Conservation (phyloP, 2,888 invertebrate genomes). For the Orthosia cruda region DNA sequence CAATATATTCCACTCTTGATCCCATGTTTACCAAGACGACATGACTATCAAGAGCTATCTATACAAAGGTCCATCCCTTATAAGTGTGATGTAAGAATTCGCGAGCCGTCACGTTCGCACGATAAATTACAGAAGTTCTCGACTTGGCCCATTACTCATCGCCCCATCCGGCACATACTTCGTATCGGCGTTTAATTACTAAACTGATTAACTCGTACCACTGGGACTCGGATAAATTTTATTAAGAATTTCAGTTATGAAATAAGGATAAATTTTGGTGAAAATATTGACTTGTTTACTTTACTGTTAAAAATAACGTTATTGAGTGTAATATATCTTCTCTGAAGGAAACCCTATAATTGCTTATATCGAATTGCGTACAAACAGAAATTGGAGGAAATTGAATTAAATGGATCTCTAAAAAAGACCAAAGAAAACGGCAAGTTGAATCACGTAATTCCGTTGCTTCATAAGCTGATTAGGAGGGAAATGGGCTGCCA, state of each 20-base stretch:
- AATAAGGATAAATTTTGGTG: constrained; percentile 3
- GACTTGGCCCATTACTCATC: constrained; percentile 70
- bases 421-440: constrained; percentile 28
- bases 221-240: constrained; percentile 58
- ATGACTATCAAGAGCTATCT: constrained; percentile 56
- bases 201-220: constrained; percentile 64
- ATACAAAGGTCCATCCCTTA: constrained; percentile 42
- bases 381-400: constrained; percentile 28
- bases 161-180: constrained; percentile 68
- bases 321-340: not conserved
- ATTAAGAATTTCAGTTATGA: constrained; percentile 33
- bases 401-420: constrained; percentile 27
- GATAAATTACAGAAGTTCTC: constrained; percentile 75
- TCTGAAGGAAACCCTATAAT: not conserved
- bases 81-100: constrained; percentile 67
- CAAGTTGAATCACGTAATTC: constrained; percentile 55
- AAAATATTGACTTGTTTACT: constrained; percentile 1
- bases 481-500: constrained; percentile 62
- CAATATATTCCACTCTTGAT: constrained; percentile 22
- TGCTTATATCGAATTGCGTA: constrained; percentile 24
- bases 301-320: not conserved
- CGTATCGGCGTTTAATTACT: constrained; percentile 69
- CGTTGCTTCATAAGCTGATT: constrained; percentile 66
- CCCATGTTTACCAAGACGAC: constrained; percentile 58
- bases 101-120: constrained; percentile 67